Evolutionary conservation across 37 sponge, comb jelly and placozoan species (phyloP), one percentile per base, ranked within the genome.

Genomic region (Corticium candelabrum): DNA sequence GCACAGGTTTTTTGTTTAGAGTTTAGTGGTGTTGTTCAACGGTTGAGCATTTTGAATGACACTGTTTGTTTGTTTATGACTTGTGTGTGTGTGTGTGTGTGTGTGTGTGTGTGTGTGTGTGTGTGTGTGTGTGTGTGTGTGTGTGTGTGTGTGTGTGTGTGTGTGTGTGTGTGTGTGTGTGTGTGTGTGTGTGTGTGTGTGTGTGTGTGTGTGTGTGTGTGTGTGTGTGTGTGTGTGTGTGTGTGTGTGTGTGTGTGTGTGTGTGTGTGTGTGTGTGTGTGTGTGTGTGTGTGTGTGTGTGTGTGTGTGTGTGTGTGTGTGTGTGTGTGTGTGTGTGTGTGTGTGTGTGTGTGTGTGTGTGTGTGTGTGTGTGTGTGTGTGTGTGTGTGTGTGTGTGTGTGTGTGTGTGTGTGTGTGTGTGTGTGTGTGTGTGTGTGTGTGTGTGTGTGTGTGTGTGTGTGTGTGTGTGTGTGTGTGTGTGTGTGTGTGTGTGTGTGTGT

Each of bases 141-240:
- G 43, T 77, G 43, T 41, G 56, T 77, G 4, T 41, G 78, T 77
- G 57, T 41, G 43, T 40, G 57, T 77, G 43, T 77, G 35, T 68
- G 67, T 29, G 68, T 79, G 67, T 79, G 69, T 79, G 39, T 67
- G 68, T 50, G 56, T 43, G 35, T 68, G 3, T 50, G 67, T 50
- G 69, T 79, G 80, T 79, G 69, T 79, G 68, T 79, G 68, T 79
- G 69, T 79, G 68, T 79, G 35, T 3, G 35, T 57, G 68, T 83
- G 88, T 79, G 32, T 86, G 90, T 0, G 37, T 90, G 41, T 39
- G 79, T 7, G 85, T 85, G 35, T 86, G 87, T 38, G 81, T 36
- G 34, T 37, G 40, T 0, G 34, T 43, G 56, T 37, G 62, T 35
- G 31, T 85, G 77, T 71, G 35, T 37, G 30, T 79, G 40, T 69